Evolutionary conservation across 2,888 invertebrate genomes (phyloP).

Genomic region (Himalopsyche anomala): DNA sequence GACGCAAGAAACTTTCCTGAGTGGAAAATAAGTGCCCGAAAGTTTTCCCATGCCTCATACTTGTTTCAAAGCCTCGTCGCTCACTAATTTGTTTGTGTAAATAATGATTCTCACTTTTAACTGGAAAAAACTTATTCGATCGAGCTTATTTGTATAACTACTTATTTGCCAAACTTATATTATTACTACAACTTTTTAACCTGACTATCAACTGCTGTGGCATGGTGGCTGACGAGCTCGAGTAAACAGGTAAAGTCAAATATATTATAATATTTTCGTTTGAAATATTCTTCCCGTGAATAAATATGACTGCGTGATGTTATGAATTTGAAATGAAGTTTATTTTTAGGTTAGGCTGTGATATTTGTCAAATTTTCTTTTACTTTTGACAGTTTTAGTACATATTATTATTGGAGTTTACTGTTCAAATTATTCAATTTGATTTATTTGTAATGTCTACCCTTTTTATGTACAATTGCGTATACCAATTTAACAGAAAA

Average conservation of each 20-base stretch:
- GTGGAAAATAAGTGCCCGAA: constrained; percentile 55
- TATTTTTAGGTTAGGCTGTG: not conserved
- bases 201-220: not conserved
- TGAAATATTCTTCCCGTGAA: not conserved
- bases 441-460: not conserved
- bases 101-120: constrained; percentile 37
- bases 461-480: not conserved
- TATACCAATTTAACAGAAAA: too few relatives aligned
- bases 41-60: constrained; percentile 53
- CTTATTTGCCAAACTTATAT: not conserved
- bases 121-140: constrained; percentile 43
- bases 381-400: constrained; percentile 32
- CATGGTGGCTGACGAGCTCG: not conserved
- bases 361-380: constrained; percentile 22
- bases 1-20: constrained; percentile 52
- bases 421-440: constrained; percentile 7
- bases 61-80: constrained; percentile 45
- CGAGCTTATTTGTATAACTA: constrained; percentile 18
- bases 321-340: not conserved
- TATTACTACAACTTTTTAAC: constrained; percentile 20
- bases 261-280: not conserved
- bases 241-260: not conserved
- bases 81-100: constrained; percentile 42
- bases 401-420: not conserved
- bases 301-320: constrained; percentile 8